phyloP scores from a whole-genome alignment of 2,888 invertebrate genomes.

The Aspidapion aeneum region DNA sequence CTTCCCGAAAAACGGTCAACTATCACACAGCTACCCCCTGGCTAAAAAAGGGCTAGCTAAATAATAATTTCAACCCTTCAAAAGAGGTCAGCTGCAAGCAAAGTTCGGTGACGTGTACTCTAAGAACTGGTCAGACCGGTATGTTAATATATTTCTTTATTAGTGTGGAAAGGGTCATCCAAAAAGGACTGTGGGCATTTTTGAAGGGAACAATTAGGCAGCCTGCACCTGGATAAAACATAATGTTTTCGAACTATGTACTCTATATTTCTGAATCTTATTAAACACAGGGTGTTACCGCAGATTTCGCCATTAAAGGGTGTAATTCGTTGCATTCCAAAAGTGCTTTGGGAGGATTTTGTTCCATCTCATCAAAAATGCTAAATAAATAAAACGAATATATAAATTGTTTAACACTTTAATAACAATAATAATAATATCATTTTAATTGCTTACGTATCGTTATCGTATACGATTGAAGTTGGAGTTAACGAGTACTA shows the following conservation, averaged over 20 bases:
- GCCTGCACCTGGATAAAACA: background rate
- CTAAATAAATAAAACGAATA: too few relatives aligned
- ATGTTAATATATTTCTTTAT: background rate
- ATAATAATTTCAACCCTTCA: background rate
- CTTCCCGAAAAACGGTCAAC: background rate
- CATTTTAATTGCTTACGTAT: too few relatives aligned
- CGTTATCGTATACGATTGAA: too few relatives aligned
- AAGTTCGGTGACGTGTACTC: background rate
- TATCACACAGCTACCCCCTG: background rate
- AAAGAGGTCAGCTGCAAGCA: background rate
- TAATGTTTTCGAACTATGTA: background rate
- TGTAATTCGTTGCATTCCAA: too few relatives aligned
- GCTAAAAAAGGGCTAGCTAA: background rate
- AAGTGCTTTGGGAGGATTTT: too few relatives aligned
- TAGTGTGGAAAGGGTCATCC: background rate
- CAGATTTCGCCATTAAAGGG: too few relatives aligned
- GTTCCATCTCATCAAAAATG: too few relatives aligned
- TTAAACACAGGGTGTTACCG: too few relatives aligned
- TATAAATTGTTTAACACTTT: too few relatives aligned
- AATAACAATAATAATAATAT: too few relatives aligned
- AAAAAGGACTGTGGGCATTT: background rate
- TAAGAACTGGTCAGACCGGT: conserved; percentile 27
- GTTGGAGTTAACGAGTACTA: too few relatives aligned
- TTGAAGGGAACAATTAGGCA: background rate
- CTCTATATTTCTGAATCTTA: too few relatives aligned